Percentiles rank a stretch among this genome's conserved stretches.
Conservation (phyloP, 1,140 invertebrate genomes). For the Monomorium pharaonis region DNA sequence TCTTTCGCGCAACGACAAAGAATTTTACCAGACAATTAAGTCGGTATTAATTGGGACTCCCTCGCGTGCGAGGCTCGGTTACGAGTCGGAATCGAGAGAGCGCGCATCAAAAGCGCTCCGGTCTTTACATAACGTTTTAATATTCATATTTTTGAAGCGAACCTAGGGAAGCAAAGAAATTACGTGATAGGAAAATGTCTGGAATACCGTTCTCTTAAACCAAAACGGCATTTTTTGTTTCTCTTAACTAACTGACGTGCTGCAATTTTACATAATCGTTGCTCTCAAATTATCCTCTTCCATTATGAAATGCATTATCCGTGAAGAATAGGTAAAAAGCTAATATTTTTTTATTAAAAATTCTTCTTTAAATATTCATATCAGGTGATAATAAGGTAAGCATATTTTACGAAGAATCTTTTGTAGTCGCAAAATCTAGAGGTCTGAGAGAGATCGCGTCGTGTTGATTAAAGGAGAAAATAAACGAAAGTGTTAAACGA, state of each 20-base stretch:
- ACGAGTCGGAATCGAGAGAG: background rate
- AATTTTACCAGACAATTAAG: constrained; percentile 53
- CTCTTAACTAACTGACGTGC: background rate
- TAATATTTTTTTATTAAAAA: background rate
- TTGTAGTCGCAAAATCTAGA: background rate
- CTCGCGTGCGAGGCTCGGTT: constrained; percentile 1
- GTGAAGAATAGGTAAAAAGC: background rate
- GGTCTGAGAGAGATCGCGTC: background rate
- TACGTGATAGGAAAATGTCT: background rate
- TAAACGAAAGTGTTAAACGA: background rate
- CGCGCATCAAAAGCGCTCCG: constrained; percentile 29
- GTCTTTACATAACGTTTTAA: constrained; percentile 4
- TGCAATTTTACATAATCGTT: background rate
- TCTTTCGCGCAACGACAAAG: background rate
- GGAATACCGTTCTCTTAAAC: background rate
- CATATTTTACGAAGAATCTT: background rate
- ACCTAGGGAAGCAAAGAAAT: background rate
- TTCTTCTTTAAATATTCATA: background rate
- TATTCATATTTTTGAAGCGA: constrained; percentile 18
- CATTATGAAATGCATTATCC: background rate
- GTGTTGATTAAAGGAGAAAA: background rate
- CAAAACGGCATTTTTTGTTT: background rate
- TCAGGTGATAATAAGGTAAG: background rate
- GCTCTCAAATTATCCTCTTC: background rate
- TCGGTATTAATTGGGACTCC: constrained; percentile 49